Evolutionary conservation across 2,888 invertebrate genomes (phyloP), one percentile per base, ranked within the genome.

Genomic region (Hyposoter didymator): DNA sequence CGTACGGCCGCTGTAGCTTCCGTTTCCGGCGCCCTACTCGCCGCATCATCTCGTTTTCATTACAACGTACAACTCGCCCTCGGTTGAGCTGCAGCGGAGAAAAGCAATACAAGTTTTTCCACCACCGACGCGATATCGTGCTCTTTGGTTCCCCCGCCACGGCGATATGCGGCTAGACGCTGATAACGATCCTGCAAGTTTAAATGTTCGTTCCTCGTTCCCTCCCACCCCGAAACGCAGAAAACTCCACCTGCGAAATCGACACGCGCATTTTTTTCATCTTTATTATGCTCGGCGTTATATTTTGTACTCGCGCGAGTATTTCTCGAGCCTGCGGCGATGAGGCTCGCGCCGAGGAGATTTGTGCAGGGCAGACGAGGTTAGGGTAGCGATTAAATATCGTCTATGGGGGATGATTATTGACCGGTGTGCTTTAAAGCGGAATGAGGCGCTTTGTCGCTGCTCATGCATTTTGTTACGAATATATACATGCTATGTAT

Each of bases 181-280:
- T 81, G 81, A 81, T 81, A 81, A 81, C 81, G 81, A 81, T 81
- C 81, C 75, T 69, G 81, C 81, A 81, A 81, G 74, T 81, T 75
- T 74, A 81, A 81, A 81, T 59, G 74, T 59, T 81, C 72, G 12
- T 12, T 70, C 75, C 62, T 47, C 14, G 47, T n/a, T 6, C 73
- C 66, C n/a, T 69, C 12, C 49, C 49, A 4, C 72, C 17, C 59
- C 47, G 39, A 3, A 28, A 39, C 39, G 8, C 43, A 32, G 39
- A 49, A 28, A 28, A 49, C 73, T 22, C 43, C 22, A 55, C 52
- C 45, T 47, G 43, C 47, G 32, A 55, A 69, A 59, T 59, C 43
- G 67, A 43, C 22, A 43, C 28, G 22, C 22, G 43, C 73, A 74
- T 67, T 28, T 66, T n/a, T 22, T 49, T n/a, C 47, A 49, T 17